Conservation (phyloP, 1,140 invertebrate genomes). For the Rhopalosiphum padi region DNA sequence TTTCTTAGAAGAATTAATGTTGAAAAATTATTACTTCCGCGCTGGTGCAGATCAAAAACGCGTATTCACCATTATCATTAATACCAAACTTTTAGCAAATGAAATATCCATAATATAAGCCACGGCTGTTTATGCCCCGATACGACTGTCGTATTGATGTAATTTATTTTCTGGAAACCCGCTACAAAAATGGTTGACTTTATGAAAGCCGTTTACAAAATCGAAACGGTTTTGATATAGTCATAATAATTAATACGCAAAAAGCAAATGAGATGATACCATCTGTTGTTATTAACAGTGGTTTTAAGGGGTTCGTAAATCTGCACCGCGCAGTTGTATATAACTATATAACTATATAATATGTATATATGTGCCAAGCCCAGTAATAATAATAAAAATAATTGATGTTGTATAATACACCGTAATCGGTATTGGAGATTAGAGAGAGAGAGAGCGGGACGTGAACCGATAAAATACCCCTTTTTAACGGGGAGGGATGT, state of each 20-base stretch:
- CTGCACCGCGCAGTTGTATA: neutral
- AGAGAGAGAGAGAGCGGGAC: neutral
- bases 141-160: neutral
- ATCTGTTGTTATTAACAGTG: constrained; percentile 36
- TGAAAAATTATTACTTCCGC: neutral
- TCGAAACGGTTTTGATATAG: neutral
- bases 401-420: neutral
- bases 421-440: constrained; percentile 17
- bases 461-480: neutral
- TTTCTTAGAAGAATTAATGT: neutral
- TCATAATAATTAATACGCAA: constrained; percentile 10
- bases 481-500: neutral
- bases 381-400: constrained; percentile 26
- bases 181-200: neutral
- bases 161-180: neutral
- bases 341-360: no score
- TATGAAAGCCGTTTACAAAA: neutral
- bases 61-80: neutral
- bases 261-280: constrained; percentile 8
- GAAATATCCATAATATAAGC: neutral
- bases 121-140: neutral
- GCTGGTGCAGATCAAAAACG: neutral
- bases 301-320: constrained; percentile 27
- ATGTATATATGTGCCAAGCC: neutral
- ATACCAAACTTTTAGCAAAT: neutral